Evolutionary conservation across 1,140 invertebrate genomes (phyloP).

Genomic region (Ruditapes philippinarum): DNA sequence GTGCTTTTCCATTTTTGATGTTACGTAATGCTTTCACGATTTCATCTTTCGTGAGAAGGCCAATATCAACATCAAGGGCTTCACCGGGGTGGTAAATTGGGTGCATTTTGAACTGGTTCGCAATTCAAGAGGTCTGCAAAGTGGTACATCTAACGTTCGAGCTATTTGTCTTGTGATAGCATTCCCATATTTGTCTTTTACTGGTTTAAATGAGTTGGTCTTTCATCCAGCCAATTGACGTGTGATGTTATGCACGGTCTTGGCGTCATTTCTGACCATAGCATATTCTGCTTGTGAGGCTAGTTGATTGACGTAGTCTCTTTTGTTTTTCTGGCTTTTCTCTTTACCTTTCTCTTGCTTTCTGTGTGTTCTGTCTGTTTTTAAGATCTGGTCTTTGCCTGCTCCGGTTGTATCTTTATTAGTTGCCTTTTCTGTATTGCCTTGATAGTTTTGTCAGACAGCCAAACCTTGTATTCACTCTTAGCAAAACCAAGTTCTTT

Average conservation of each 20-base stretch:
- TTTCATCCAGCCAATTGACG: background rate
- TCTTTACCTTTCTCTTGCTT: background rate
- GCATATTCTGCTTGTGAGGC: conserved; percentile 12
- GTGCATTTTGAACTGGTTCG: background rate
- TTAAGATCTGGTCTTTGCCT: background rate
- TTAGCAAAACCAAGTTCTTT: conserved; percentile 9
- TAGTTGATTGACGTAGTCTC: background rate
- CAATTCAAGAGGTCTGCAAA: background rate
- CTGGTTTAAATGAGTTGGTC: background rate
- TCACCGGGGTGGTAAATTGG: conserved; percentile 45
- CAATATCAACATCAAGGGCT: conserved; percentile 47
- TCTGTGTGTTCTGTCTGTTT: background rate
- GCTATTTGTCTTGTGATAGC: background rate
- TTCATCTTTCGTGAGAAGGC: background rate
- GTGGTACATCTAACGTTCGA: background rate
- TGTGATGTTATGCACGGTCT: background rate
- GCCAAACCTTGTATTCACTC: background rate
- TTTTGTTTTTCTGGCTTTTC: too few relatives aligned
- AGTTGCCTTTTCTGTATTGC: background rate
- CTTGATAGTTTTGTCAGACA: background rate
- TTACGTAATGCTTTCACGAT: background rate
- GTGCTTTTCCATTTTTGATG: background rate
- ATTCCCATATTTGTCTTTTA: background rate
- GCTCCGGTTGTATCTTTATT: background rate
- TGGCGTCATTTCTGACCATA: background rate